These are phyloP conservation scores for Smithornis capensis DNA, from an alignment of 2,113 vertebrate species.

Conservation along the genomic window DNA sequence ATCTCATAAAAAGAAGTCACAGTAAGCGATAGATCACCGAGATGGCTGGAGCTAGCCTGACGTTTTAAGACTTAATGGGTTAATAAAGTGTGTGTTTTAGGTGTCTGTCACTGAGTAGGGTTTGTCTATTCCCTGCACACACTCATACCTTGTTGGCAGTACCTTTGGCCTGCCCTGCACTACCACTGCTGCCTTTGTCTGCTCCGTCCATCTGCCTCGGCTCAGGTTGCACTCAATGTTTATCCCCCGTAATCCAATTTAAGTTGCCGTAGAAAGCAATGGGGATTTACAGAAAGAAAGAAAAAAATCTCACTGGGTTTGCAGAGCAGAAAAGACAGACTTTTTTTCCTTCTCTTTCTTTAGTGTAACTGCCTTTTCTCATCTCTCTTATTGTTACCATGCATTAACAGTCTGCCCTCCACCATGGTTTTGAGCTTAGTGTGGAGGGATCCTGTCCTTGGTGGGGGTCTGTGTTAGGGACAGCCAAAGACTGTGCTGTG, in stretches of 20 bases:
- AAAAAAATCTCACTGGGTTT: conserved; percentile 3
- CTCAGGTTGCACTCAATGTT: conserved; percentile 64
- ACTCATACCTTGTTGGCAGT: conserved; percentile 10
- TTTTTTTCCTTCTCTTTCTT: neutral
- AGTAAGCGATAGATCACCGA: neutral
- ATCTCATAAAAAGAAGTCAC: conserved; percentile 51
- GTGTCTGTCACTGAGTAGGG: conserved; percentile 33
- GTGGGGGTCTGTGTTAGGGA: neutral
- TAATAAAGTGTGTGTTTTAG: conserved; percentile 53
- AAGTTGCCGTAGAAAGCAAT: conserved; percentile 48
- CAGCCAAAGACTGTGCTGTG: neutral
- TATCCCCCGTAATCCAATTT: conserved; percentile 67
- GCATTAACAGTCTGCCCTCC: neutral
- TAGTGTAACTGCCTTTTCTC: neutral
- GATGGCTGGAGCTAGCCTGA: conserved; percentile 41
- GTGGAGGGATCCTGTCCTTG: neutral
- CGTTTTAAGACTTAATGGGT: conserved; percentile 60
- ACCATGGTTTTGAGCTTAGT: neutral
- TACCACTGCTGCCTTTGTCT: conserved; percentile 39
- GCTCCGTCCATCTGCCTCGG: conserved; percentile 53
- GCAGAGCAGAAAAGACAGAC: neutral
- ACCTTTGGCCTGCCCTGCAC: conserved; percentile 48
- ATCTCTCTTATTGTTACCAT: neutral
- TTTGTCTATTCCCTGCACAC: conserved; percentile 40
- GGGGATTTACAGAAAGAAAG: conserved; percentile 47